Evolutionary conservation across 2,888 invertebrate species (phyloP), one percentile per base, ranked within the genome.

Genomic region (Incurvaria masculella): DNA sequence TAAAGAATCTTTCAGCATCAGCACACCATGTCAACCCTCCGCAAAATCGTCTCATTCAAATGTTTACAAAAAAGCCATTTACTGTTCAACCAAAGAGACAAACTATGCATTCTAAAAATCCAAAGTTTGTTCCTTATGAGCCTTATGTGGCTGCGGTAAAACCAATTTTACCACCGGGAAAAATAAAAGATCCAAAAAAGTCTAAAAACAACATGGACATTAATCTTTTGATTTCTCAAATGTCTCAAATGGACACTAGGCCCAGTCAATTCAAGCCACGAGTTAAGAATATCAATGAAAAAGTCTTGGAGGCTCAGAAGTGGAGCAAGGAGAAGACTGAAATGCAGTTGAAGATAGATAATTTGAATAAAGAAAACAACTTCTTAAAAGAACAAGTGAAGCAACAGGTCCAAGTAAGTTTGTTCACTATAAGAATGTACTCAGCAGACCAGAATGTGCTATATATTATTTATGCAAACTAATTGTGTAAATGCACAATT

Each of bases 101-200:
- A 40, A 73, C 4, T 33, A 10, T 74, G 52, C 68, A 80, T 45
- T 67, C 82, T 11, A 86, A 85, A 59, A 87, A 87, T 55, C 91
- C 92, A 0, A 92, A 89, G 62, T 94, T 93, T 66, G 83, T 94
- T 27, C 94, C 94, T 0, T 92, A 90, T 57, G 94, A 94, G 61
- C 94, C 94, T 0, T 94, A 93, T 61, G 86, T 91, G 60, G 91
- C 87, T 16, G 92, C 93, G 45, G 88, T 91, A 0, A 88, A 87
- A 61, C 89, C 91, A 6, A 89, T 93, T 52, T 75, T 86, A 18
- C 82, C 86, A 0, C 68, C 68, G 52, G 65, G 76, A 52, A 68
- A 69, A 45, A 60, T 62, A 18, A 72, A 69, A 60, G 62, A 64
- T n/a, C 56, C 59, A n/a, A 72, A 70, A 54, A 72, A 68, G 47